These are phyloP conservation scores for Pteropus alecto DNA, from an alignment of 2,113 vertebrate species.

Conservation along the genomic window DNA sequence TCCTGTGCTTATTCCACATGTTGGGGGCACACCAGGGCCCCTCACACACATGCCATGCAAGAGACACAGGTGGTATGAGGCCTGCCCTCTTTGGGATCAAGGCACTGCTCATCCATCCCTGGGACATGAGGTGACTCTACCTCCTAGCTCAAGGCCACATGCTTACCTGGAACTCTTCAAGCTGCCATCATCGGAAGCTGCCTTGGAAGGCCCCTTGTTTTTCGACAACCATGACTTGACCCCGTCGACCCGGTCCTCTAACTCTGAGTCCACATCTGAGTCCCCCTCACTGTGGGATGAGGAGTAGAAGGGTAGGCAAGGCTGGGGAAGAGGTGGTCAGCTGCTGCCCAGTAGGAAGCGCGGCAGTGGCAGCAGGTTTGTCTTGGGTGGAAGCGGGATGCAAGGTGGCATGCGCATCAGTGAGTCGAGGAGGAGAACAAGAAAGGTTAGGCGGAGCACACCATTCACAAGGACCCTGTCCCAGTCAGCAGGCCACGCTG, in stretches of 20 bases:
- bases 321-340: not conserved
- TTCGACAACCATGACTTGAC: slow-evolving; percentile 97
- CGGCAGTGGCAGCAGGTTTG: not conserved
- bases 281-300: slow-evolving; percentile 88
- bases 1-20: not conserved
- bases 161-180: slow-evolving; percentile 96
- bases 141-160: not conserved
- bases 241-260: slow-evolving; percentile 94
- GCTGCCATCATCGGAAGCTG: slow-evolving; percentile 94
- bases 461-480: not conserved
- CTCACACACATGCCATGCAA: not conserved
- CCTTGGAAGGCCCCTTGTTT: slow-evolving; percentile 89
- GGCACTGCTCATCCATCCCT: not conserved
- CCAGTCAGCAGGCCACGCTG: not conserved
- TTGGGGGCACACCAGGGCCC: not conserved
- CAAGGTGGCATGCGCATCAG: slow-evolving; percentile 23
- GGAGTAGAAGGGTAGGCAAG: slow-evolving; percentile 25
- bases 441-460: slow-evolving; percentile 32
- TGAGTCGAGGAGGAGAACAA: slow-evolving; percentile 1
- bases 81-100: not conserved
- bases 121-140: not conserved
- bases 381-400: not conserved
- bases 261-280: slow-evolving; percentile 93
- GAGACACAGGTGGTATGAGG: not conserved
- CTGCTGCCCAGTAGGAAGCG: not conserved